phyloP scores from a whole-genome alignment of 2,888 invertebrate species.

The Agrochola lota region DNA sequence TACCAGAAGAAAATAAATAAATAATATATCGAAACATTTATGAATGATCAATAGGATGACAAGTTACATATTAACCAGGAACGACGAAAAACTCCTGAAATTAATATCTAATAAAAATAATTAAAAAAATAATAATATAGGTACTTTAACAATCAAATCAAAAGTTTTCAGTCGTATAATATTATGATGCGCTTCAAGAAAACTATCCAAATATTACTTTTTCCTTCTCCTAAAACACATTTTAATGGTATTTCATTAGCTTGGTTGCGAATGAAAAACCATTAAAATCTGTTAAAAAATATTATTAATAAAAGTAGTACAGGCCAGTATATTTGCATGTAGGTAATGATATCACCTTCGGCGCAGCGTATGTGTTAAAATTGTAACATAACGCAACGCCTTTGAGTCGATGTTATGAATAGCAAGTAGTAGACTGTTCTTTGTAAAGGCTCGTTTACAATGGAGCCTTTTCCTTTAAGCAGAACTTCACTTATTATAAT shows the following conservation, averaged over 20 bases:
- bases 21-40: background rate
- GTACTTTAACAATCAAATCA: background rate
- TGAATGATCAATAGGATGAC: no score
- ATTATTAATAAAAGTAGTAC: slow-evolving; percentile 4
- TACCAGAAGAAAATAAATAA: background rate
- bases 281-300: background rate
- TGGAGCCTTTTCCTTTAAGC: background rate
- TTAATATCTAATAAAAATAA: background rate
- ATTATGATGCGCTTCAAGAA: background rate
- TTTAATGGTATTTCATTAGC: background rate
- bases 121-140: no score
- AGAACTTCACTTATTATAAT: background rate
- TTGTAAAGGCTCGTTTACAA: slow-evolving; percentile 34
- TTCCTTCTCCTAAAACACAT: background rate
- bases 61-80: background rate
- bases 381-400: slow-evolving; percentile 36
- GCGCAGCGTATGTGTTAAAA: slow-evolving; percentile 35
- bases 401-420: slow-evolving; percentile 55
- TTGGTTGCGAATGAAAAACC: no score
- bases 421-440: slow-evolving; percentile 38
- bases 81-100: background rate
- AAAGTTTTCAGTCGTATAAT: background rate
- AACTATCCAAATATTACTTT: background rate
- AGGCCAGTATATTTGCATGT: slow-evolving; percentile 15
- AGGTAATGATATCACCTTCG: slow-evolving; percentile 41